Evolutionary conservation across 35 echinoderm and acorn worm species (phyloP).

Genomic region (Strongylocentrotus purpuratus): DNA sequence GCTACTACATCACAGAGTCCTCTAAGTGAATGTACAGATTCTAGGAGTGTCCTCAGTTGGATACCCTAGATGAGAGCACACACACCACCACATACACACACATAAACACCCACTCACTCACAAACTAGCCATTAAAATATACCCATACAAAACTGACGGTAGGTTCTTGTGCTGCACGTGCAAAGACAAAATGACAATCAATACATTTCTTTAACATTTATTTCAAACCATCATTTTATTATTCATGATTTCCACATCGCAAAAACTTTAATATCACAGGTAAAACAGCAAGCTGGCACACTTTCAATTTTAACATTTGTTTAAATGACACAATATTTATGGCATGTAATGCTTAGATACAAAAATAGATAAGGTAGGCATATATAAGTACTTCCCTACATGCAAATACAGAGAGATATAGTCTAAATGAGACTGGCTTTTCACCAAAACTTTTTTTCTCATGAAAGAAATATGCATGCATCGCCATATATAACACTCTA

Average conservation of each 20-base stretch:
- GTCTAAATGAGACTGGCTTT: not conserved
- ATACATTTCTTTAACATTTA: not conserved
- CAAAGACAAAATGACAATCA: not conserved
- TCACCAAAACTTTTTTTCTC: not conserved
- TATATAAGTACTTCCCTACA: not conserved
- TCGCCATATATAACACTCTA: not conserved
- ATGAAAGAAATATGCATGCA: not conserved
- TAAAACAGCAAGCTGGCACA: constrained; percentile 7
- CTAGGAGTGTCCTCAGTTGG: too few species aligned
- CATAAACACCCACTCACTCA: too few species aligned
- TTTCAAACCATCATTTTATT: not conserved
- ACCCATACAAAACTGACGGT: not conserved
- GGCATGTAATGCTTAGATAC: not conserved
- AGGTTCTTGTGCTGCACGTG: not conserved
- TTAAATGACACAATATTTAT: not conserved
- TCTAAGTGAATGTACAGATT: too few species aligned
- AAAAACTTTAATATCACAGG: not conserved
- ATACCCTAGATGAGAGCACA: too few species aligned
- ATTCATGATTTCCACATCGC: not conserved
- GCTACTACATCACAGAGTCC: too few species aligned
- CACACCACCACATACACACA: too few species aligned
- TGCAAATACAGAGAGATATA: not conserved
- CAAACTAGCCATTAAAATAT: too few species aligned
- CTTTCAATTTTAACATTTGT: not conserved
- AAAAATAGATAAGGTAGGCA: not conserved